Evolutionary conservation across 1,140 invertebrate genomes (phyloP), one percentile per base, ranked within the genome.

Genomic region (Oedothorax gibbosus): DNA sequence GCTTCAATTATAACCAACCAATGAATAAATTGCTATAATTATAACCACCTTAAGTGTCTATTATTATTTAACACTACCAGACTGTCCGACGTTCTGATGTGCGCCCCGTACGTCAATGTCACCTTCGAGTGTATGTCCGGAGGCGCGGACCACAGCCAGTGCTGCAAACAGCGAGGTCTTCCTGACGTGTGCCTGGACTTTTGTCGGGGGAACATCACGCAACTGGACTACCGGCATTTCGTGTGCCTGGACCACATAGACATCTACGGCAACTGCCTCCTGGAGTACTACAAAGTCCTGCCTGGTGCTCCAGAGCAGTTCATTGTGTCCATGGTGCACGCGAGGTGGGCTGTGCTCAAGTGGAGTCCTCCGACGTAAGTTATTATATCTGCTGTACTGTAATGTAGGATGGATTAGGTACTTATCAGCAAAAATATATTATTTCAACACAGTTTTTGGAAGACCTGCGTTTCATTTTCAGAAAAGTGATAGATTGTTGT

Each of bases 211-310:
- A 87, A 88, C 87, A 91, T 96, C 50, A 94, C 93, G 0, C 93
- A 92, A 11, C 90, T 96, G 79, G 94, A 95, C 88, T 96, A 94
- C 88, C 94, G 93, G 18, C 86, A 75, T 88, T 88, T 68, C 88
- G 95, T 94, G 88, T 96, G 95, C 88, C 90, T 96, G 54, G 93
- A 94, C 68, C 95, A 94, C 89, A 96, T 96, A 93, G 91, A 91
- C 2, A 93, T 94, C 56, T 95, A 95, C 89, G 93, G 93, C 50
- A 95, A 94, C 90, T 96, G 95, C 88, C 90, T 96, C 8, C 92
- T 96, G 86, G 94, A 95, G 91, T 94, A 95, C 8, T 96, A 96
- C 88, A 95, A 95, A 2, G 95, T 96, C 0, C 91, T 96, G 2
- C 94, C 95, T 0, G 93, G 93, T 56, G 90, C 93, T 15, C 95